These are phyloP conservation scores for Scortum barcoo DNA, from an alignment of 2,113 vertebrate species.

Conservation along the genomic window DNA sequence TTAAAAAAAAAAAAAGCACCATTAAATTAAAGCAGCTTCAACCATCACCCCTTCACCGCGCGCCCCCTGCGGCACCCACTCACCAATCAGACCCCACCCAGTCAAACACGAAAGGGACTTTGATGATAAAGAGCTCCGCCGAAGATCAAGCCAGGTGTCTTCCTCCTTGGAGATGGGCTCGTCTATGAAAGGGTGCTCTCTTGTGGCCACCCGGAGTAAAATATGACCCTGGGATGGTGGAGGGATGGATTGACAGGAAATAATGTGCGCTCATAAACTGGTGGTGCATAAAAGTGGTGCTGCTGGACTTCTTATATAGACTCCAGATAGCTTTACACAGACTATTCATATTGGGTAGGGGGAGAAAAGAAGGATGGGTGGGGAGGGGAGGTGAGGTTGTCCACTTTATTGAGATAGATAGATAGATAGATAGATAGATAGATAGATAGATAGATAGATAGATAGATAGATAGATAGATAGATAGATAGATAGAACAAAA, in stretches of 20 bases:
- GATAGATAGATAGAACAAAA: constrained; percentile 39
- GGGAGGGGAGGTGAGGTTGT: no score
- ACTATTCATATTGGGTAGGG: not conserved
- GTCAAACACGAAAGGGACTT: constrained; percentile 22
- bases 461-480: constrained; percentile 56
- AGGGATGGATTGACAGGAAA: constrained; percentile 49
- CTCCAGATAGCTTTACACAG: constrained; percentile 2
- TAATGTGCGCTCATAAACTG: constrained; percentile 51
- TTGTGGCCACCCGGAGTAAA: constrained; percentile 75
- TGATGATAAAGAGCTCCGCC: constrained; percentile 29
- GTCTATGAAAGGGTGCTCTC: constrained; percentile 82
- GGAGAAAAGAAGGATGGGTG: not conserved
- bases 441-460: constrained; percentile 59
- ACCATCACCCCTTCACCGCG: constrained; percentile 1
- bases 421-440: constrained; percentile 57
- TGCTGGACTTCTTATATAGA: constrained; percentile 36
- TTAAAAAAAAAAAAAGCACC: no score
- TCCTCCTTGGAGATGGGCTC: constrained; percentile 41
- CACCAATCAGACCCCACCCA: constrained; percentile 29
- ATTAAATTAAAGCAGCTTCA: not conserved
- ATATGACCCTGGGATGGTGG: constrained; percentile 39
- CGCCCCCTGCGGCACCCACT: constrained; percentile 1
- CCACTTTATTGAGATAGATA: not conserved
- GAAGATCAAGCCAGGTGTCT: constrained; percentile 1
- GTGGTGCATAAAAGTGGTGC: constrained; percentile 32